Base-by-base conservation (phyloP, 2,113 vertebrate species). In the Perca fluviatilis region DNA sequence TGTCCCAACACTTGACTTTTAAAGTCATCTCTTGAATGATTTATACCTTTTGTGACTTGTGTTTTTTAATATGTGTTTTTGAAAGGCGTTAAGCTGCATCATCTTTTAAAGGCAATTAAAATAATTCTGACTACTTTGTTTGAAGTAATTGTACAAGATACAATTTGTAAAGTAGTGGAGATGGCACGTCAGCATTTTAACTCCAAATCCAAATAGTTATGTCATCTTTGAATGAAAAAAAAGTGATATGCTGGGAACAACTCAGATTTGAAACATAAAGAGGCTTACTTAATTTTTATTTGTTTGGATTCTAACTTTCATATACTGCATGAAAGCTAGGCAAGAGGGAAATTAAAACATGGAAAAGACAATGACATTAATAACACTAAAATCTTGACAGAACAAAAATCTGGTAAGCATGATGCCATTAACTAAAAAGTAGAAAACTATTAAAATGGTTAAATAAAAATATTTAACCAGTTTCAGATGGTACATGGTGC, bases 1-100 rank as follows among this genome's bases (percentile, higher is more conserved):
- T 91, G 89, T 90, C 73, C 16, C 16, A 86, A 85, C 40, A 83
- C 57, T 86, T 84, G 79, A 90, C 83, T 90, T 91, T 87, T 58
- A n/a, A 85, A 80, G 79, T 82, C 50, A 77, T 77, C 75, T 91
- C 82, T 89, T 90, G 78, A 88, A 86, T 91, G 85, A 87, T 91
- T 93, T 92, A 21, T 93, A 91, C 67, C 80, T 93, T 91, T 87
- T 92, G 87, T 90, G 87, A 86, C 57, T 40, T 68, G 81, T 92
- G 85, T 91, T 91, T 93, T 92, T 88, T 74, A 80, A 82, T 79
- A 27, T 80, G 74, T 83, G 63, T 89, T 92, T 93, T 92, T 90
- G 60, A 60, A 77, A 72, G 33, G 63, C 89, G 87, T 88, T 85
- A 89, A 82, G 60, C 84, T 91, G 83, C 74, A 86, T 88, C 83